Evolutionary conservation across 2,888 invertebrate species (phyloP).

Genomic region (Dryadula phaetusa): DNA sequence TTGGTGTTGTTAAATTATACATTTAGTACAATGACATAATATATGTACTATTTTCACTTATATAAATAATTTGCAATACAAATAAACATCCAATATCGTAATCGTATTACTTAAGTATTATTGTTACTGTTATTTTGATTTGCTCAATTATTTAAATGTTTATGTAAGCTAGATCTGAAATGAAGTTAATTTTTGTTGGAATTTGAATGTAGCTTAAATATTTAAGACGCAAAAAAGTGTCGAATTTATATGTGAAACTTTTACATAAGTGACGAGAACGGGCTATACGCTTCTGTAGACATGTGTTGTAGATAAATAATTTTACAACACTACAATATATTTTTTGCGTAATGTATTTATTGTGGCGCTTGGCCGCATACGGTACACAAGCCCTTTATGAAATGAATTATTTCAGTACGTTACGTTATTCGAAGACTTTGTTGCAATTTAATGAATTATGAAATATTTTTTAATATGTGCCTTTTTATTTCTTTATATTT

Average conservation of each 20-base stretch:
- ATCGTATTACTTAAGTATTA: conserved; percentile 72
- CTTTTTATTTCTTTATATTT: conserved; percentile 33
- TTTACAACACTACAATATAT: conserved; percentile 5
- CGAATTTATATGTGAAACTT: conserved; percentile 17
- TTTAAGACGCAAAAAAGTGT: conserved; percentile 24
- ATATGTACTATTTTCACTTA: conserved; percentile 56
- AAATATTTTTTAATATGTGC: conserved; percentile 28
- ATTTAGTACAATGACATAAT: conserved; percentile 75
- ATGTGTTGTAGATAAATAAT: neutral
- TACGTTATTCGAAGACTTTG: conserved; percentile 3
- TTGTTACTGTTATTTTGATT: conserved; percentile 82
- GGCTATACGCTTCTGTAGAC: conserved; percentile 5
- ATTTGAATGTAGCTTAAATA: conserved; percentile 41
- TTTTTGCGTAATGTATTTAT: neutral
- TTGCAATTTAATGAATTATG: conserved; percentile 17
- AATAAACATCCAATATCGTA: conserved; percentile 64
- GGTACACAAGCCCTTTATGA: neutral
- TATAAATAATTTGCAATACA: conserved; percentile 61
- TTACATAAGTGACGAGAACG: conserved; percentile 8
- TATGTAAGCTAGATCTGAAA: conserved; percentile 73
- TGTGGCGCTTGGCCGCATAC: neutral
- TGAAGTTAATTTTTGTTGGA: conserved; percentile 66
- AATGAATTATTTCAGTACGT: neutral
- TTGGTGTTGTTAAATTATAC: conserved; percentile 72
- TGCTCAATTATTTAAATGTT: conserved; percentile 82